phyloP scores from a whole-genome alignment of 2,113 vertebrate genomes.

The Xenus cinereus region DNA sequence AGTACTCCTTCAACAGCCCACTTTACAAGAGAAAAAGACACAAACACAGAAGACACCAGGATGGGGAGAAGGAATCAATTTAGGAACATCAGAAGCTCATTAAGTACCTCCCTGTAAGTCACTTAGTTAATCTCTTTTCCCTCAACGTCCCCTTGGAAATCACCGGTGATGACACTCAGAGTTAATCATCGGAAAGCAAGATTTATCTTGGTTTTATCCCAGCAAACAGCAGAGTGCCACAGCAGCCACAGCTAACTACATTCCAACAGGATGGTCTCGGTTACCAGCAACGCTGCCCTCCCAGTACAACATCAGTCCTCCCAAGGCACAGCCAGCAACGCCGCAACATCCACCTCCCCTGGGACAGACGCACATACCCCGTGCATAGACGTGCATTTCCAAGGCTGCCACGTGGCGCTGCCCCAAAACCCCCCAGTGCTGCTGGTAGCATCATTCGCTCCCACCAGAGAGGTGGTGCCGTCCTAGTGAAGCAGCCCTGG shows the following conservation, averaged over 20 bases:
- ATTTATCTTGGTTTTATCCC: not conserved
- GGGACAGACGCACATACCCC: accelerated
- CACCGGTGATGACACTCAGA: not conserved
- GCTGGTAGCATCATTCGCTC: not conserved
- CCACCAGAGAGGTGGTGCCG: not conserved
- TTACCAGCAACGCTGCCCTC: not conserved
- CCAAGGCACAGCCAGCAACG: not conserved
- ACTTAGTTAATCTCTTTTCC: not conserved
- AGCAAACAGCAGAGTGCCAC: not conserved
- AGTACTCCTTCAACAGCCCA: not conserved
- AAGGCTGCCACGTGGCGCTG: not conserved
- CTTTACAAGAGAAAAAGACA: not conserved
- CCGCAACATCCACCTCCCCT: accelerated
- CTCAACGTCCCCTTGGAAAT: not conserved
- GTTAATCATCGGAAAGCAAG: not conserved
- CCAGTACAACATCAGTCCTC: not conserved
- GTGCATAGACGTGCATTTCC: not conserved
- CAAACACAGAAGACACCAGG: not conserved
- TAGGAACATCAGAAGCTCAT: not conserved
- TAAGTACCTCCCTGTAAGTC: not conserved
- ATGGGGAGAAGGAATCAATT: not conserved
- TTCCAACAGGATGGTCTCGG: not conserved
- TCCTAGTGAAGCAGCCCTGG: not conserved
- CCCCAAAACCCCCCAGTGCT: not conserved
- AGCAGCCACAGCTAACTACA: not conserved